phyloP scores from a whole-genome alignment of 2,797 vertebrate genomes.

The Hylomyscus alleni region DNA sequence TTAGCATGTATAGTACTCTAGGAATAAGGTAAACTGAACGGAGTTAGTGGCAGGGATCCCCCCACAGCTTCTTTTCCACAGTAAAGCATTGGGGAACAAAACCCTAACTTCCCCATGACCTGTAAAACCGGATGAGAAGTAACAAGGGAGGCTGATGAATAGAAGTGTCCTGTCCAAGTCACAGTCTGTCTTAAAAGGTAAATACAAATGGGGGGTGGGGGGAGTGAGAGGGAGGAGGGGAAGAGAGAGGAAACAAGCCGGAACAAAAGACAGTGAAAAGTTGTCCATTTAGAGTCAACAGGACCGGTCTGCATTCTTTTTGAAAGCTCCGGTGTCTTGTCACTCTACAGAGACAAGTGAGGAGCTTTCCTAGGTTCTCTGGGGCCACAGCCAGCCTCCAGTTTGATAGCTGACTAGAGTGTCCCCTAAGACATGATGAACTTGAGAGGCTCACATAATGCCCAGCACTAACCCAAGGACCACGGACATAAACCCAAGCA shows the following conservation, averaged over 20 bases:
- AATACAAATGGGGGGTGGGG: not conserved
- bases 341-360: not conserved
- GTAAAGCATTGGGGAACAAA: not conserved
- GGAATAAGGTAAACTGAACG: slow-evolving; percentile 79
- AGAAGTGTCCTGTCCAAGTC: not conserved
- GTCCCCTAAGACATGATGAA: not conserved
- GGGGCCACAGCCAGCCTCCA: not conserved
- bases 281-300: not conserved
- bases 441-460: not conserved
- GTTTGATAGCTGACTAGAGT: not conserved
- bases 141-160: not conserved
- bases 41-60: not conserved
- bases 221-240: accelerated
- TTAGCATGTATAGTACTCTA: slow-evolving; percentile 87
- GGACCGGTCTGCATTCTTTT: not conserved
- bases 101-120: not conserved
- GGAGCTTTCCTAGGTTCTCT: not conserved
- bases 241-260: not conserved
- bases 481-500: accelerated
- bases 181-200: not conserved
- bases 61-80: slow-evolving; percentile 31
- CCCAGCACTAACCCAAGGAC: not conserved
- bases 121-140: not conserved
- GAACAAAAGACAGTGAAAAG: not conserved
- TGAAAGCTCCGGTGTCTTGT: not conserved